phyloP scores from a whole-genome alignment of 2,113 vertebrate species.

The Piliocolobus tephrosceles region DNA sequence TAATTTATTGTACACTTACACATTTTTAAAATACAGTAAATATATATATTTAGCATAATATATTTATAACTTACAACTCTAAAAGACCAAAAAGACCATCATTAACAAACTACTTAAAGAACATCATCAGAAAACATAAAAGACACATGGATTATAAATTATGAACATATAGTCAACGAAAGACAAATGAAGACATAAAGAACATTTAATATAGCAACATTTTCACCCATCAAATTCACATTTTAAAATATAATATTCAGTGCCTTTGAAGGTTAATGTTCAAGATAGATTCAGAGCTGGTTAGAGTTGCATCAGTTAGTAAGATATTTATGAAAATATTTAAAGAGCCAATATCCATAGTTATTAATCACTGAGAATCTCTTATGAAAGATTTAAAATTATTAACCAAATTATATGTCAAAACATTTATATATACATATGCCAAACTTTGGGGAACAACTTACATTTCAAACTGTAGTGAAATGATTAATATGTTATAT shows the following conservation, averaged over 20 bases:
- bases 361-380: neutral
- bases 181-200: neutral
- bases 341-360: neutral
- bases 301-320: neutral
- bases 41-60: neutral
- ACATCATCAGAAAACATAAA: neutral
- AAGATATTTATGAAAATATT: neutral
- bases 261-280: neutral
- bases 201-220: neutral
- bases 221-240: neutral
- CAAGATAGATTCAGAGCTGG: neutral
- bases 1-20: neutral
- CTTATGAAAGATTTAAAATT: neutral
- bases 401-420: neutral
- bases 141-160: neutral
- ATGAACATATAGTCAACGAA: neutral
- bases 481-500: neutral
- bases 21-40: neutral
- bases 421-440: neutral
- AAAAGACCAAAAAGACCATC: neutral
- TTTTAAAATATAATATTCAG: neutral
- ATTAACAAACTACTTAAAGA: neutral
- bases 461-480: neutral
- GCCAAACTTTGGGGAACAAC: neutral
- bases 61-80: neutral